These are phyloP conservation scores for Clunio marinus DNA, from an alignment of 2,888 invertebrate species.

Conservation along the genomic window DNA sequence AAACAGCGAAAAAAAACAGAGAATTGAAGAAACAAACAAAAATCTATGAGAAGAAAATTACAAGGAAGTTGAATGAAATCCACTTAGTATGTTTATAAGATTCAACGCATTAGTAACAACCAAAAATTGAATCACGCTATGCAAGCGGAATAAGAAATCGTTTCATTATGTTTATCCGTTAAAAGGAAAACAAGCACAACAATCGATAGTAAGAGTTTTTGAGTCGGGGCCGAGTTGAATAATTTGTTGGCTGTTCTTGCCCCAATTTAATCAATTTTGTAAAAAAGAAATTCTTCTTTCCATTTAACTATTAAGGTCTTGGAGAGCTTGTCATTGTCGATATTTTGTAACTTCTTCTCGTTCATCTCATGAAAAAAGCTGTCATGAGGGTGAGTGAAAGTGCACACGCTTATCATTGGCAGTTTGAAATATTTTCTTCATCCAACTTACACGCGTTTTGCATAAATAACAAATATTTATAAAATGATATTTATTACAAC, in stretches of 20 bases:
- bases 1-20: too few species aligned
- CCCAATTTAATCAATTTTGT: constrained; percentile 17
- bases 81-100: constrained; percentile 10
- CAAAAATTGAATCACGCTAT: constrained; percentile 18
- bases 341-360: neutral
- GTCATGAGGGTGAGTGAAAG: too few species aligned
- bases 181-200: constrained; percentile 20
- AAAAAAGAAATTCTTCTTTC: neutral
- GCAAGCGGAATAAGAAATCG: constrained; percentile 6
- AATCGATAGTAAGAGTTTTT: constrained; percentile 12
- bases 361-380: too few species aligned
- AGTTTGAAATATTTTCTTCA: too few species aligned
- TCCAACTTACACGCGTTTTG: constrained; percentile 12
- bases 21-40: neutral
- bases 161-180: constrained; percentile 11
- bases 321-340: neutral
- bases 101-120: constrained; percentile 23
- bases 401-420: constrained; percentile 10
- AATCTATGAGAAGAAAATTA: neutral
- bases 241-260: constrained; percentile 19
- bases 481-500: constrained; percentile 19
- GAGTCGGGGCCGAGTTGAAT: neutral
- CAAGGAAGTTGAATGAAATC: neutral
- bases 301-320: neutral
- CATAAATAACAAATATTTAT: constrained; percentile 23